A percentile compares a stretch with the other conserved stretches of the same genome.
phyloP scores from a whole-genome alignment of 2,113 vertebrate genomes.

The Myotis davidii region DNA sequence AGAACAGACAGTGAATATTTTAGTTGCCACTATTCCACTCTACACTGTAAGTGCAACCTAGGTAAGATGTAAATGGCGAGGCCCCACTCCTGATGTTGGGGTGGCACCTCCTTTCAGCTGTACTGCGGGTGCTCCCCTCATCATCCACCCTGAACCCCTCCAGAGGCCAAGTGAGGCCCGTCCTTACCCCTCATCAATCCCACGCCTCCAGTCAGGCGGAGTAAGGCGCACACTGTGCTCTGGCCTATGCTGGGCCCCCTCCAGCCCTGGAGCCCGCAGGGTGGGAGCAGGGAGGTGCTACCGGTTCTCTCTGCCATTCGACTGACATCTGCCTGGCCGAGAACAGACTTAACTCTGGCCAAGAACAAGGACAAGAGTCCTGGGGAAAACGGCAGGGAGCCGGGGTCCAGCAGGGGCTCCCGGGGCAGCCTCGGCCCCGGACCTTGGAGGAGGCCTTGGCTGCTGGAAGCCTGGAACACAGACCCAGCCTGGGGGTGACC shows the following conservation, averaged over 20 bases:
- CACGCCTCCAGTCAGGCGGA: no score
- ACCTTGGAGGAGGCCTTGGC: background rate
- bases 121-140: background rate
- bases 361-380: background rate
- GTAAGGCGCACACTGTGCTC: background rate
- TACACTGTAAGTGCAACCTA: background rate
- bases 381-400: no score
- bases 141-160: background rate
- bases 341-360: background rate
- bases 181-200: accelerated
- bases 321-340: no score
- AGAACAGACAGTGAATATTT: background rate
- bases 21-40: background rate
- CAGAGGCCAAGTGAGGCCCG: background rate
- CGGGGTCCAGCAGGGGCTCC: background rate
- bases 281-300: background rate
- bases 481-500: background rate
- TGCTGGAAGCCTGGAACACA: background rate
- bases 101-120: background rate
- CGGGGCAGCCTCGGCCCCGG: background rate
- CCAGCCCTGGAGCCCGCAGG: background rate
- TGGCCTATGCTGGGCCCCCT: background rate
- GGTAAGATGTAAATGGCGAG: accelerated
- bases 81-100: accelerated
- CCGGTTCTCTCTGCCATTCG: background rate